Base-by-base conservation (phyloP, 2,797 vertebrate species). In the Syngnathus acus region DNA sequence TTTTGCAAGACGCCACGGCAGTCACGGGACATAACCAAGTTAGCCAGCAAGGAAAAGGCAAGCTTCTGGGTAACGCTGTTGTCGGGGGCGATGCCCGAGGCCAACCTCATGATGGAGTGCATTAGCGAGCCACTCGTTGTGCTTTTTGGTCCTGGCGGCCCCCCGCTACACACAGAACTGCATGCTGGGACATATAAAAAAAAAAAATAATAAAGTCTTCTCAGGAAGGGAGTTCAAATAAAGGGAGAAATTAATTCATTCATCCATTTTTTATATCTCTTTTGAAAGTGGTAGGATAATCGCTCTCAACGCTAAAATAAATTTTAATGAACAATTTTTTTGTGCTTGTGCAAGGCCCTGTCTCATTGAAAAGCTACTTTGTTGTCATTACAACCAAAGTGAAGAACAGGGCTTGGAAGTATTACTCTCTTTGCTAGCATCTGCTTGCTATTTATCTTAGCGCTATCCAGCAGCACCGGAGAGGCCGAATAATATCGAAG, bases 1-100 rank as follows among this genome's bases (percentile, higher is more conserved):
- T 98, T 99, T 64, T 97, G 96, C 85, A 99, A 86, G 65, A 95
- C 26, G 50, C 94, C 89, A 86, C 88, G 93, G 75, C 95, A 97
- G 82, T 99, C 97, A 37, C 93, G 94, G 65, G 94, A 95, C 64
- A 93, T 75, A 53, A 91, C 91, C 47, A 98, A 88, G 78, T 98
- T 98, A 42, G 94, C 88, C 66, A 99, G 88, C 53, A 98, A 90
- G 81, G 86, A 88, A 78, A 99, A 97, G 32, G 90, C 86, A 9
- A 91, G 84, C 40, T 88, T 93, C 84, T 97, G 95, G 68, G 92
- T 63, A 4, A 76, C 53, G 70, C 82, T 80, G 84, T 87, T 93
- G 77, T 94, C 94, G 0, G 87, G 76, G 45, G 93, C 80, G 37
- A 89, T 68, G 67, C 91, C 92, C 7, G 92, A 90, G 62, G 93